phyloP scores from a whole-genome alignment of 2,797 vertebrate species.

The Megalops cyprinoides region DNA sequence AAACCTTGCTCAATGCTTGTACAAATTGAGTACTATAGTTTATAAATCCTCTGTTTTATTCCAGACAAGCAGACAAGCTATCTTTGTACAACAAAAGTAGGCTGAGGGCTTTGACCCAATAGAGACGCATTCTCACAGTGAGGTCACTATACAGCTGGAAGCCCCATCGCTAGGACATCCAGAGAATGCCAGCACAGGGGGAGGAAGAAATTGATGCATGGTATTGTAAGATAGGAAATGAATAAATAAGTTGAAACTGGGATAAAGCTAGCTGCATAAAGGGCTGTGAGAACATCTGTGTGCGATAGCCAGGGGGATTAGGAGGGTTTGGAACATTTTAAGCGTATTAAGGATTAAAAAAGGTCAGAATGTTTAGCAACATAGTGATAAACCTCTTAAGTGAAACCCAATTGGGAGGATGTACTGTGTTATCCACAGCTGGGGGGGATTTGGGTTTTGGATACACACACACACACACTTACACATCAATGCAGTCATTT shows the following conservation, averaged over 20 bases:
- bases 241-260: constrained; percentile 29
- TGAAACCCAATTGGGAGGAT: constrained; percentile 77
- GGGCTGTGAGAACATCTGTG: constrained; percentile 76
- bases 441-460: constrained; percentile 65
- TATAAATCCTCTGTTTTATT: background rate
- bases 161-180: constrained; percentile 15
- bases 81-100: background rate
- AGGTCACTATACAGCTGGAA: background rate
- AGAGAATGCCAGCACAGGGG: constrained; percentile 41
- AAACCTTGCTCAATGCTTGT: no score
- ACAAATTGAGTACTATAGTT: background rate
- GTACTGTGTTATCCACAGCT: constrained; percentile 71
- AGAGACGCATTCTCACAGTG: background rate
- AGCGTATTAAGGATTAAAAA: constrained; percentile 85
- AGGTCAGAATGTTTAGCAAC: constrained; percentile 85
- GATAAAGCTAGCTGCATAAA: no score
- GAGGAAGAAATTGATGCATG: constrained; percentile 43
- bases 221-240: constrained; percentile 37
- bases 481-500: background rate
- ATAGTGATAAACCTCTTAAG: constrained; percentile 84
- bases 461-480: constrained; percentile 12
- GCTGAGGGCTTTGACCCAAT: background rate
- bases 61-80: background rate
- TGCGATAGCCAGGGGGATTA: constrained; percentile 78
- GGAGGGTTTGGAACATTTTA: constrained; percentile 80